These are phyloP conservation scores for Cenopis cana DNA, from an alignment of 2,888 invertebrate species.

Conservation along the genomic window DNA sequence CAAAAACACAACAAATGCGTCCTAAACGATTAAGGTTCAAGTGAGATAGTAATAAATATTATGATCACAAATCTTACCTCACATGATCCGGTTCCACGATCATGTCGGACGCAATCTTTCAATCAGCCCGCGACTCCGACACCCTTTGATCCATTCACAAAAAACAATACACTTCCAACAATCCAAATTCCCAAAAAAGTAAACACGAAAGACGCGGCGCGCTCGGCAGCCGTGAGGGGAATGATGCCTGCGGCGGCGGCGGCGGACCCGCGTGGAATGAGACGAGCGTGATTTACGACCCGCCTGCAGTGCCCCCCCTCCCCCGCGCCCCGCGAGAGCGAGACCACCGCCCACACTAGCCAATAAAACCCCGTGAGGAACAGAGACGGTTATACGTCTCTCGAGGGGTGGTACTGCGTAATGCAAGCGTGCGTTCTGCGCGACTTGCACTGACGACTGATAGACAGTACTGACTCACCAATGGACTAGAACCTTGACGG, in stretches of 20 bases:
- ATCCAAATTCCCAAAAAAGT: constrained; percentile 75
- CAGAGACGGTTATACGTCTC: constrained; percentile 69
- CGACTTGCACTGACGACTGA: constrained; percentile 83
- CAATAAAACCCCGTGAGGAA: constrained; percentile 54
- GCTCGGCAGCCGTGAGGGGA: constrained; percentile 79
- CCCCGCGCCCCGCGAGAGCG: constrained; percentile 73
- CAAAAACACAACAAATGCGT: neutral
- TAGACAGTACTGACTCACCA: constrained; percentile 80
- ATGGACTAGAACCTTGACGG: constrained; percentile 52
- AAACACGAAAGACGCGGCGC: constrained; percentile 83
- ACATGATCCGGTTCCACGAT: constrained; percentile 84
- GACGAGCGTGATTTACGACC: constrained; percentile 85
- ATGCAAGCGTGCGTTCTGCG: constrained; percentile 85
- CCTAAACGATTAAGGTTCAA: neutral
- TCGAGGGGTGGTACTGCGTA: constrained; percentile 84
- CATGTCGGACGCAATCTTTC: constrained; percentile 80
- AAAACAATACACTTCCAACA: constrained; percentile 65
- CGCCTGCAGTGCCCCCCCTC: constrained; percentile 83
- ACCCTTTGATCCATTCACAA: constrained; percentile 77
- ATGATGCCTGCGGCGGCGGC: constrained; percentile 82
- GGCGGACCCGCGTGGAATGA: constrained; percentile 85
- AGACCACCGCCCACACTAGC: constrained; percentile 58
- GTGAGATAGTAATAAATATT: constrained; percentile 27
- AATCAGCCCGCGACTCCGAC: constrained; percentile 69
- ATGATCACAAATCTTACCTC: constrained; percentile 65